Evolutionary conservation across 2,113 vertebrate genomes (phyloP).

Genomic region (Otocyon megalotis): DNA sequence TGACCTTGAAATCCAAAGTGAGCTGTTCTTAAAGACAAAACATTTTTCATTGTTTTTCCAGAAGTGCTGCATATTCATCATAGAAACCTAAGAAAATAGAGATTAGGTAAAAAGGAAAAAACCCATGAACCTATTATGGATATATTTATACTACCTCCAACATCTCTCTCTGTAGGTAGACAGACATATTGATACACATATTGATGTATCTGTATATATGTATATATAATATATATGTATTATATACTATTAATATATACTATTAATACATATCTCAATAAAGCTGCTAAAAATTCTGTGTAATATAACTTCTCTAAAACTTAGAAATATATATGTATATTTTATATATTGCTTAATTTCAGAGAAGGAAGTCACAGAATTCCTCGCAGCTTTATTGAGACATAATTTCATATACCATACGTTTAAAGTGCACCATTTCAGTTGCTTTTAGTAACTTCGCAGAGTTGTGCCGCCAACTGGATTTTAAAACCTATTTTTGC

Average conservation of each 20-base stretch:
- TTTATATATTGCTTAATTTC: background rate
- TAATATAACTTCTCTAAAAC: background rate
- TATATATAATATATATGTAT: background rate
- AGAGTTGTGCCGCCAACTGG: background rate
- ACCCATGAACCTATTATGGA: background rate
- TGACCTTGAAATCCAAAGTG: background rate
- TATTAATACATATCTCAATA: background rate
- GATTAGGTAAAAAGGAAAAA: background rate
- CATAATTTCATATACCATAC: background rate
- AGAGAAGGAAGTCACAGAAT: background rate
- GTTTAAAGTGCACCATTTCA: background rate
- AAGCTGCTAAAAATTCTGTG: background rate
- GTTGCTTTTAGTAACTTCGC: background rate
- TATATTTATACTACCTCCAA: background rate
- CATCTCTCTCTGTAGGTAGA: background rate
- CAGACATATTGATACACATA: background rate
- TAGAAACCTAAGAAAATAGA: slow-evolving; percentile 18
- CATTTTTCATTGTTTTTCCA: background rate
- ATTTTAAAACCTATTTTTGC: background rate
- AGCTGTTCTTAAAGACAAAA: background rate
- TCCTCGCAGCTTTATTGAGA: background rate
- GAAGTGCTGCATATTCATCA: background rate
- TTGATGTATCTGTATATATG: background rate
- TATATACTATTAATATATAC: too few species aligned
- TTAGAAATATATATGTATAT: background rate